These are phyloP conservation scores for Heliocidaris tuberculata DNA, from an alignment of 35 echinoderm and acorn worm species.

Conservation along the genomic window DNA sequence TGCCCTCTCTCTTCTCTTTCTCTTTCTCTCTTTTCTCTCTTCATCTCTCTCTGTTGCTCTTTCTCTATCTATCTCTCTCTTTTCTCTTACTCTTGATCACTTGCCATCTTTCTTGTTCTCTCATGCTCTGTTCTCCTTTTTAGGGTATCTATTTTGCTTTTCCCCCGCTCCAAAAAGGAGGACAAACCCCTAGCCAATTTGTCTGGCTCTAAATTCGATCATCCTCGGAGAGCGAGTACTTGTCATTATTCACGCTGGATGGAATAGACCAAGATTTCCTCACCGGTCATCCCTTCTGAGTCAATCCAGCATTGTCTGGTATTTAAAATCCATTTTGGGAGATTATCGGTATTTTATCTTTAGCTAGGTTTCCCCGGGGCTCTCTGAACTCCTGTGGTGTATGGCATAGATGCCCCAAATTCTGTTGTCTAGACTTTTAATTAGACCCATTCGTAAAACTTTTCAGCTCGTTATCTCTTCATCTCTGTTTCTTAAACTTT, in stretches of 20 bases:
- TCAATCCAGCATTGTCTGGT: conserved; percentile 25
- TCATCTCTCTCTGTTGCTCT: not conserved
- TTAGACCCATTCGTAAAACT: conserved; percentile 26
- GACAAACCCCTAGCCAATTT: conserved; percentile 26
- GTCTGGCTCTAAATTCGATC: conserved; percentile 25
- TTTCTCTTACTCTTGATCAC: not conserved
- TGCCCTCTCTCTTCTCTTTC: not conserved
- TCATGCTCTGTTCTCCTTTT: not conserved
- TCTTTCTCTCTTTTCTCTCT: not conserved
- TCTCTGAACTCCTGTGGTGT: not conserved
- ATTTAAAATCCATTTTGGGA: conserved; percentile 27
- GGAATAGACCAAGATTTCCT: not conserved
- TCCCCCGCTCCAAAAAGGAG: not conserved
- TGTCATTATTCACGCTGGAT: not conserved
- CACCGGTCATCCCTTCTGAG: not conserved
- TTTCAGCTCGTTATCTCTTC: not conserved
- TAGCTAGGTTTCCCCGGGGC: not conserved
- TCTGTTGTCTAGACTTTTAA: conserved; percentile 34
- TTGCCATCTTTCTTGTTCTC: not conserved
- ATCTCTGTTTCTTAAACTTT: not conserved
- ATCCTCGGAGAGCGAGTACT: not conserved
- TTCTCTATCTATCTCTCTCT: not conserved
- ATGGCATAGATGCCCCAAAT: conserved; percentile 19
- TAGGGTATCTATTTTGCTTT: not conserved
- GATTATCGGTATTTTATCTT: conserved; percentile 20